Evolutionary conservation across 2,888 invertebrate species (phyloP), one percentile per base, ranked within the genome.

Genomic region (Galeruca laticollis): DNA sequence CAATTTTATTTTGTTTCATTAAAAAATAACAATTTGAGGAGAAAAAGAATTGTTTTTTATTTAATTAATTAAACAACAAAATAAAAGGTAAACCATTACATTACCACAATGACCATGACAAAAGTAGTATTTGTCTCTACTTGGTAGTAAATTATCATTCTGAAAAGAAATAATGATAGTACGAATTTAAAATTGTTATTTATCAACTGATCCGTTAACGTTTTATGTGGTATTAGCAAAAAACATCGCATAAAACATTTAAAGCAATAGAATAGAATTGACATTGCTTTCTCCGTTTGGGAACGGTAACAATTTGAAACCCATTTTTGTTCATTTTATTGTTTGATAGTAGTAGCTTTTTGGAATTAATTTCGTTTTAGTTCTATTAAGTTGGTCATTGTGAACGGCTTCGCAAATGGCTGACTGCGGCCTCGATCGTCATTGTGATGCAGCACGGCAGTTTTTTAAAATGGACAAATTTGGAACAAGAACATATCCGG

Each of bases 401-500:
- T 37, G 51, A 59, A 66, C 21, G 49, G 52, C 15, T 35, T 20
- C 31, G 35, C 26, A 57, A n/a, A 65, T 20, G 26, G 43, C 33
- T 49, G 47, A 43, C 2, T 26, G 40, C 51, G 70, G 61, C 70
- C 65, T 66, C 61, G 65, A 66, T 64, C 51, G 65, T 56, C 49
- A 65, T 63, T 63, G 20, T 51, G 59, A 62, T 62, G 52, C 56
- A 63, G 51, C 51, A 18, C 51, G 59, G 68, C 47, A 35, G 61
- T 33, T 52, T 57, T 51, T 51, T 60, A 57, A 69, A 63, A 51
- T 31, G 33, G 63, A 69, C 63, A 63, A 63, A 69, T 69, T 69
- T 60, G 63, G 69, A 52, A 69, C 60, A 63, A 66, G 60, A 26
- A 69, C 65, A 56, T 54, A 66, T 61, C 70, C 70, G 70, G 70